These are phyloP conservation scores for Virgularia gustaviana DNA, from an alignment of 92 coral and sea anemone genomes.

Conservation along the genomic window DNA sequence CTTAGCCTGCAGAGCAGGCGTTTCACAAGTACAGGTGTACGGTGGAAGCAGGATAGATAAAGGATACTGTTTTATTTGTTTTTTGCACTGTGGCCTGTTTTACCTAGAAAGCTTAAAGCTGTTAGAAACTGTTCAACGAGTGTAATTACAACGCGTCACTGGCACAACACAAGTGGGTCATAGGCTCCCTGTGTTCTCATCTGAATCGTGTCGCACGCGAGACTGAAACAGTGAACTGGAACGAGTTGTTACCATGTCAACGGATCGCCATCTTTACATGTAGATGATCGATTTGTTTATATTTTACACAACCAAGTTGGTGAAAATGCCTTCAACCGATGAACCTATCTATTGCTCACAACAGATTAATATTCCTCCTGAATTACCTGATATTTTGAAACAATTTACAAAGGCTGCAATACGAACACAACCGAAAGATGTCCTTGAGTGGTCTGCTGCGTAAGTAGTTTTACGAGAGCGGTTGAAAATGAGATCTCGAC, in stretches of 20 bases:
- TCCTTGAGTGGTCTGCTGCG: conserved; percentile 93
- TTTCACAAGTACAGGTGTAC: too few relatives aligned
- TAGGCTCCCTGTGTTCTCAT: background rate
- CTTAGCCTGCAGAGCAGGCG: too few relatives aligned
- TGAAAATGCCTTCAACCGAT: conserved; percentile 78
- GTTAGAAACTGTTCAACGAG: too few relatives aligned
- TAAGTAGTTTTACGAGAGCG: too few relatives aligned
- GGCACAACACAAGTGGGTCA: too few relatives aligned
- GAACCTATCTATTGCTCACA: conserved; percentile 97
- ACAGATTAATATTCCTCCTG: conserved; percentile 98
- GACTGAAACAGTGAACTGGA: background rate
- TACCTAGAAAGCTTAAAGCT: too few relatives aligned
- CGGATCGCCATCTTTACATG: conserved; percentile 39
- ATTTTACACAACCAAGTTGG: background rate
- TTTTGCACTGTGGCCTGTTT: too few relatives aligned
- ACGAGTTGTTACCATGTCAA: conserved; percentile 29
- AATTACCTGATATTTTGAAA: conserved; percentile 89
- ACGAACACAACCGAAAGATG: conserved; percentile 90
- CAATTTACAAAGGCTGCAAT: conserved; percentile 98
- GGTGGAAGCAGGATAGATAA: too few relatives aligned
- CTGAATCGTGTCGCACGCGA: background rate
- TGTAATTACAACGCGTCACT: too few relatives aligned
- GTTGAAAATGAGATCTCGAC: too few relatives aligned
- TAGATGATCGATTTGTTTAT: background rate
- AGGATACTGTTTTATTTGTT: too few relatives aligned